Percentiles rank a stretch among this genome's conserved stretches.
Evolutionary conservation across 1,140 invertebrate species (phyloP).

Genomic region (Propsilocerus akamusi): DNA sequence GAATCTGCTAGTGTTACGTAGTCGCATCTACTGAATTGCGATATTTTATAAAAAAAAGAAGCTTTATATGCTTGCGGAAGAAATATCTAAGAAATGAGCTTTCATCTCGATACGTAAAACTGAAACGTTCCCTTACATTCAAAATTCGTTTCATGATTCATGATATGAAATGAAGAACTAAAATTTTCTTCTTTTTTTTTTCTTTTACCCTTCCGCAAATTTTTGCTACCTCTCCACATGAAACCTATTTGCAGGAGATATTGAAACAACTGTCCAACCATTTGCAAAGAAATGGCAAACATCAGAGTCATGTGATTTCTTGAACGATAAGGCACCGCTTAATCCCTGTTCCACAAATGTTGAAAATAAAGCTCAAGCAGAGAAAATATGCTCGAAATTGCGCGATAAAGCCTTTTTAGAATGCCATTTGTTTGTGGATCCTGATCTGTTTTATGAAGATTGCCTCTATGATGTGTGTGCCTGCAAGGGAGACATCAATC

Average conservation of each 20-base stretch:
- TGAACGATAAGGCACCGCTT: constrained; percentile 26
- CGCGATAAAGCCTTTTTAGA: constrained; percentile 43
- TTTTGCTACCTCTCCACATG: too few species aligned
- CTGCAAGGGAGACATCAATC: constrained; percentile 39
- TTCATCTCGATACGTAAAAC: too few species aligned
- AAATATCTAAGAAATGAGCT: too few species aligned
- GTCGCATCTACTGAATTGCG: too few species aligned
- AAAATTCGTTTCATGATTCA: too few species aligned
- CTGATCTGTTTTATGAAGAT: constrained; percentile 53
- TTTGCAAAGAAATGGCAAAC: constrained; percentile 85
- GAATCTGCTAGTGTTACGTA: background rate
- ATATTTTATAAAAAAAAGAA: too few species aligned
- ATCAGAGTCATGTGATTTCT: constrained; percentile 46
- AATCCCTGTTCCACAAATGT: constrained; percentile 54
- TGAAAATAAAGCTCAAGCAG: constrained; percentile 43
- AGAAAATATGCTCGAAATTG: constrained; percentile 47
- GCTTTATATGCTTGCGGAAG: too few species aligned
- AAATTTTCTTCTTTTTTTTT: background rate
- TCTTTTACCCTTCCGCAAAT: too few species aligned
- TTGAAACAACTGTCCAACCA: constrained; percentile 48
- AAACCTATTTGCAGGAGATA: too few species aligned
- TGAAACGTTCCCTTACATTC: too few species aligned
- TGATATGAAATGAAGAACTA: too few species aligned
- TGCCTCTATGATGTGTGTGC: constrained; percentile 78
- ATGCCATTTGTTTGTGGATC: constrained; percentile 65